Base-by-base conservation (phyloP, 2,113 vertebrate species). In the Nerophis lumbriciformis region DNA sequence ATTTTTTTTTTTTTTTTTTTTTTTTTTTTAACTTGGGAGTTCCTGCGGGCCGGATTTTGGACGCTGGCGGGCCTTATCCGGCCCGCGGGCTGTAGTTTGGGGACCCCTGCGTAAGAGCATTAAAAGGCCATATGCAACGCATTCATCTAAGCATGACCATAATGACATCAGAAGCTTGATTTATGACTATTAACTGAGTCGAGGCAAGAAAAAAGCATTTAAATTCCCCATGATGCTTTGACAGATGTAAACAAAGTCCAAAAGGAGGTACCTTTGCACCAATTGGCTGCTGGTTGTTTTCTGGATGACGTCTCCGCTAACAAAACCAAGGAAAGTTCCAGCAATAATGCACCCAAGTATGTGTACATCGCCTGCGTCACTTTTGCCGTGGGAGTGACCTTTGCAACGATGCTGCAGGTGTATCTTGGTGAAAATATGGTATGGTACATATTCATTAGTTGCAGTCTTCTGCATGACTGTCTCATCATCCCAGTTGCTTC, bases 351-450 rank as follows among this genome's bases (percentile, higher is more conserved):
- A 14, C 86, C 92, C 21, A 86, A 88, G 0, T 75, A 88, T 71
- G 76, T 94, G 57, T 91, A 89, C 64, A 91, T 88, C 0, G 87
- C 87, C 62, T 89, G 87, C 52, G 64, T 93, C 59, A 90, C 89
- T 44, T 92, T 94, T 1, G 90, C 92, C 28, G 80, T 71, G 0
- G 92, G 88, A 0, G 92, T 94, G 73, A 94, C 93, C 0, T 76
- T 93, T 73, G 92, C 92, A 1, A 84, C 94, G 21, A 79, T 94
- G 69, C 89, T 96, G 88, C 92, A 93, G 71, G 91, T 93, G 73
- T 91, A 92, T 67, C 90, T 95, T 21, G 90, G 91, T n/a, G 88
- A 90, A 70, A 88, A 87, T 53, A 85, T 91, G 91, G 93, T 93
- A 77, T 82, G 80, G 28, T 68, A 73, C 55, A 5, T 10, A 37